Base-by-base conservation (phyloP, 2,797 vertebrate species). In the Zenarchopterus dispar region DNA sequence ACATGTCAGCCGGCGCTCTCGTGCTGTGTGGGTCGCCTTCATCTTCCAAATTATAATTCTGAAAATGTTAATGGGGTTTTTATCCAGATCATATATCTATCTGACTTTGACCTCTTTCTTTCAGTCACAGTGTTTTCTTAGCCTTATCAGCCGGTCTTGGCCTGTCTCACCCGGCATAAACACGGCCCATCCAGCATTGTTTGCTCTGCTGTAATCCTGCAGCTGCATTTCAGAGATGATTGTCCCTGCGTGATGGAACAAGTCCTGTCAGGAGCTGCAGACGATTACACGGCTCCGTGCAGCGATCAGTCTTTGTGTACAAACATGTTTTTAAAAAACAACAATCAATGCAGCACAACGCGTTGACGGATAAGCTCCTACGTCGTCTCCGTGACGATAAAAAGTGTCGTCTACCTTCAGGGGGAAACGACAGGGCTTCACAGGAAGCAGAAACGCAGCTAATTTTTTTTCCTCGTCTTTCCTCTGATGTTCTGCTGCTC, bases 201-300 rank as follows among this genome's bases (percentile, higher is more conserved):
- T 81, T 75, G 72, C 62, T 75, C 21, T 19, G 60, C 60, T 78
- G 76, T 77, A 82, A 83, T 70, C 75, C 68, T 0, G 42, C 79
- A 78, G 77, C 53, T 56, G 60, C 43, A 51, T 84, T 80, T 79
- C 69, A 2, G 6, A 80, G 67, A 80, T 75, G 84, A 82, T 82
- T 84, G 79, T 86, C 73, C 73, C 83, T 41, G 77, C 44, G 49
- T 81, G 87, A 84, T 80, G 74, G 85, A 82, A 84, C 67, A 8
- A 77, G 71, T 75, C 56, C 73, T 42, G 78, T 87, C 80, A 84
- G 80, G 67, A 73, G 73, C 80, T 66, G 6, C 77, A 74, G 72
- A 48, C 62, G 70, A 82, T 85, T 84, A 82, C 80, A 54, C 24
- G 71, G 77, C 81, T 71, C 50, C 75, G 71, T 36, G 68, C 52